phyloP scores from a whole-genome alignment of 2,113 vertebrate species.

The Suncus etruscus region DNA sequence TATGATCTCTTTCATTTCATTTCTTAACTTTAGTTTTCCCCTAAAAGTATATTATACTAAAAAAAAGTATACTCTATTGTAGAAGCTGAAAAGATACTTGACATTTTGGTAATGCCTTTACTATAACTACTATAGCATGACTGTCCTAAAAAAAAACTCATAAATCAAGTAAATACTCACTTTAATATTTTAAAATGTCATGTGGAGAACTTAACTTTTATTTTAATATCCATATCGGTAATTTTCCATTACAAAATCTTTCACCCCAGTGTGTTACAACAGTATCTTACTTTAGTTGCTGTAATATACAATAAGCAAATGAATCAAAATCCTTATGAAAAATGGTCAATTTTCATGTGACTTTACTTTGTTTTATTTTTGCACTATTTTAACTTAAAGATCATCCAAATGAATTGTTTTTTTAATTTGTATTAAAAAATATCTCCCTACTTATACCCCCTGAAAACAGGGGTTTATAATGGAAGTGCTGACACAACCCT shows the following conservation, averaged over 20 bases:
- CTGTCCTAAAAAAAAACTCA: conserved; percentile 38
- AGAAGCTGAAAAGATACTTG: conserved; percentile 52
- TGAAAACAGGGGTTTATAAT: conserved; percentile 90
- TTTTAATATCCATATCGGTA: conserved; percentile 54
- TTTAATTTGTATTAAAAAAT: conserved; percentile 84
- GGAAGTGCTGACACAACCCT: conserved; percentile 88
- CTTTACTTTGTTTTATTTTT: conserved; percentile 85
- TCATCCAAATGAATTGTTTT: conserved; percentile 84
- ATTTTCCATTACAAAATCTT: conserved; percentile 60
- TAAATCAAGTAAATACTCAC: conserved; percentile 18
- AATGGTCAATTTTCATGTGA: conserved; percentile 81
- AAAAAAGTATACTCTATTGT: conserved; percentile 13
- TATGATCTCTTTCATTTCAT: not conserved
- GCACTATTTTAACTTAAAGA: conserved; percentile 87
- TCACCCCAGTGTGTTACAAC: not conserved
- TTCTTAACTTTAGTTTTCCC: conserved; percentile 53
- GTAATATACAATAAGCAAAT: conserved; percentile 54
- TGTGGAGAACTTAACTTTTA: conserved; percentile 23
- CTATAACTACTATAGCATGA: conserved; percentile 1
- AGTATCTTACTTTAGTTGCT: conserved; percentile 53
- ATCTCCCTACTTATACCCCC: conserved; percentile 89
- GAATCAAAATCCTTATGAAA: conserved; percentile 72
- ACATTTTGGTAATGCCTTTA: conserved; percentile 34
- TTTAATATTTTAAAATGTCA: conserved; percentile 51
- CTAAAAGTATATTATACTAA: conserved; percentile 22